Evolutionary conservation across 2,888 invertebrate species (phyloP).

Genomic region (Bembecia ichneumoniformis): DNA sequence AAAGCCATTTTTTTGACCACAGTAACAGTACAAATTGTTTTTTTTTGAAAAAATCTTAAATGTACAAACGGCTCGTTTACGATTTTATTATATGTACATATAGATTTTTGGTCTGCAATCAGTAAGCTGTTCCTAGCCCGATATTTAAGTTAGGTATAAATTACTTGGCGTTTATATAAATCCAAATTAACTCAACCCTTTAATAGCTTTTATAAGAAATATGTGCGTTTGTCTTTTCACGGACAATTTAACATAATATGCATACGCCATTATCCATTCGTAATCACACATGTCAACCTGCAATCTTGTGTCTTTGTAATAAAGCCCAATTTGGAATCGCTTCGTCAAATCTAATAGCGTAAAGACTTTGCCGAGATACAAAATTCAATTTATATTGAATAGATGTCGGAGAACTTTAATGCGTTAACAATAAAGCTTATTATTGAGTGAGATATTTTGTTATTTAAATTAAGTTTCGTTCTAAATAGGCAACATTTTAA

Average conservation of each 20-base stretch:
- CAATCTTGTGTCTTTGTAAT: not conserved
- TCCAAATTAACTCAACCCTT: slow-evolving; percentile 1
- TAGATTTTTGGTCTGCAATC: too few relatives aligned
- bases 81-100: too few relatives aligned
- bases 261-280: not conserved
- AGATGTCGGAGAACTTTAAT: not conserved
- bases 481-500: not conserved
- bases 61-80: too few relatives aligned
- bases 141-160: too few relatives aligned
- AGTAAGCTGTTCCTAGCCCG: too few relatives aligned
- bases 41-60: too few relatives aligned
- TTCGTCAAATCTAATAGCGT: too few relatives aligned
- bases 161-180: not conserved
- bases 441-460: not conserved
- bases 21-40: too few relatives aligned
- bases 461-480: not conserved
- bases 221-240: not conserved
- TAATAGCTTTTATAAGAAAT: not conserved
- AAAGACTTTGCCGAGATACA: too few relatives aligned
- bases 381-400: not conserved
- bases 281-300: not conserved
- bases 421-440: not conserved
- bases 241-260: slow-evolving; percentile 2
- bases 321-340: not conserved
- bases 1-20: too few relatives aligned